Evolutionary conservation across 2,888 invertebrate species (phyloP).

Genomic region (Stenodema calcarata): DNA sequence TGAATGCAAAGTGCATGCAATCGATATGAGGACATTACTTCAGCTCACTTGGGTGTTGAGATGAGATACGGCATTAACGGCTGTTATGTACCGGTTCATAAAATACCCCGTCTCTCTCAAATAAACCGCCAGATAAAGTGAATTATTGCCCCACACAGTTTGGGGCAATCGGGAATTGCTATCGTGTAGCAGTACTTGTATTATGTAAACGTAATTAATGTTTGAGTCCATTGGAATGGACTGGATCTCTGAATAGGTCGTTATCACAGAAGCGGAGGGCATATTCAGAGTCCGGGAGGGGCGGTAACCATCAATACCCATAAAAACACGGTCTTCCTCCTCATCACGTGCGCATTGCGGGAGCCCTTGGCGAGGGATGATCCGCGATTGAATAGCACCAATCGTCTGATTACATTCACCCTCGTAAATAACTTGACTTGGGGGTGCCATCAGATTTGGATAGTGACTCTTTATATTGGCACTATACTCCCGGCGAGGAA

Average conservation of each 20-base stretch:
- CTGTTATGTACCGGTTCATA: not conserved
- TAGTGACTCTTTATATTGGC: not conserved
- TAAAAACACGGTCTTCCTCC: conserved; percentile 3
- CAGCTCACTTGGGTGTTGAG: not conserved
- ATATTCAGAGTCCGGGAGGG: not conserved
- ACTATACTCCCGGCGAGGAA: too few relatives aligned
- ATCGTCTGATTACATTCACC: not conserved
- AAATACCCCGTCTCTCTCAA: not conserved
- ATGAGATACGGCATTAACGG: not conserved
- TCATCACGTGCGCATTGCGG: not conserved
- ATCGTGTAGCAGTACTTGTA: not conserved
- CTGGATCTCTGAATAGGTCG: conserved; percentile 15
- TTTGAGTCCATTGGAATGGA: not conserved
- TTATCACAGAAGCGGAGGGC: not conserved
- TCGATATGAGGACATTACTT: not conserved
- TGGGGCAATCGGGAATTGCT: not conserved
- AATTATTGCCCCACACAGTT: not conserved
- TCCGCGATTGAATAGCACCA: not conserved
- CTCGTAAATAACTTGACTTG: not conserved
- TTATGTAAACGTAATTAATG: conserved; percentile 16
- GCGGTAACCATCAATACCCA: not conserved
- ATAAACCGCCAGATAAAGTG: not conserved
- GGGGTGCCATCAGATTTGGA: not conserved
- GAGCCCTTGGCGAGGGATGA: not conserved
- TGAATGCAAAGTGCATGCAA: too few relatives aligned